Evolutionary conservation across 2,888 invertebrate genomes (phyloP).

Genomic region (Euphydryas editha): DNA sequence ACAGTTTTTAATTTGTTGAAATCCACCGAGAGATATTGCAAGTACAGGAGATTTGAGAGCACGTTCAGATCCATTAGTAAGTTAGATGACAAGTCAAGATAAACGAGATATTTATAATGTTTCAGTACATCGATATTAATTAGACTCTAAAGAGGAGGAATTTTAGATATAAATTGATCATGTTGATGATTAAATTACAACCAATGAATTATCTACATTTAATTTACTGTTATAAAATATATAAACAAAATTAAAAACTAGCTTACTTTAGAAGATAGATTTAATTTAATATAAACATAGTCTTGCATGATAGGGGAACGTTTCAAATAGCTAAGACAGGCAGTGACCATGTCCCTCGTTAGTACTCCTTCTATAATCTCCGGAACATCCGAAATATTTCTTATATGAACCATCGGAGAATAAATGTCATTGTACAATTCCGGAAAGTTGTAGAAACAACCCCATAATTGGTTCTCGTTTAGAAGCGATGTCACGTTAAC

Average conservation of each 20-base stretch:
- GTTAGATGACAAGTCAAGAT: constrained; percentile 84
- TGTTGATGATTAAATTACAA: too few relatives aligned
- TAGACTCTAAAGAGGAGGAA: constrained; percentile 58
- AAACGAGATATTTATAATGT: constrained; percentile 83
- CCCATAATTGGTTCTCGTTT: constrained; percentile 73
- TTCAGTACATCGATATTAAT: constrained; percentile 77
- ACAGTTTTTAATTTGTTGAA: constrained; percentile 79
- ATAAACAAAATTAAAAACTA: background rate
- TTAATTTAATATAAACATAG: constrained; percentile 82
- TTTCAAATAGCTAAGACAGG: constrained; percentile 79
- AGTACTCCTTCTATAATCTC: constrained; percentile 73
- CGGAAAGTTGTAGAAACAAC: constrained; percentile 73
- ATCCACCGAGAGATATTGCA: constrained; percentile 83
- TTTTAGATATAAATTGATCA: too few relatives aligned
- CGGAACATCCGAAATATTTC: constrained; percentile 56
- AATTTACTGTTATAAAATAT: background rate
- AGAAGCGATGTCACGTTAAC: constrained; percentile 61
- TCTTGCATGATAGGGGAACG: constrained; percentile 80
- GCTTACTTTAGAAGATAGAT: constrained; percentile 69
- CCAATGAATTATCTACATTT: background rate
- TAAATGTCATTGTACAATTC: constrained; percentile 66
- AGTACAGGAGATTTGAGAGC: constrained; percentile 78
- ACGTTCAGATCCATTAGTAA: constrained; percentile 76
- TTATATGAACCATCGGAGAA: constrained; percentile 63
- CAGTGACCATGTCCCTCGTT: constrained; percentile 79